Evolutionary conservation across 2,113 vertebrate genomes (phyloP), one percentile per base, ranked within the genome.

Genomic region (Strix aluco): DNA sequence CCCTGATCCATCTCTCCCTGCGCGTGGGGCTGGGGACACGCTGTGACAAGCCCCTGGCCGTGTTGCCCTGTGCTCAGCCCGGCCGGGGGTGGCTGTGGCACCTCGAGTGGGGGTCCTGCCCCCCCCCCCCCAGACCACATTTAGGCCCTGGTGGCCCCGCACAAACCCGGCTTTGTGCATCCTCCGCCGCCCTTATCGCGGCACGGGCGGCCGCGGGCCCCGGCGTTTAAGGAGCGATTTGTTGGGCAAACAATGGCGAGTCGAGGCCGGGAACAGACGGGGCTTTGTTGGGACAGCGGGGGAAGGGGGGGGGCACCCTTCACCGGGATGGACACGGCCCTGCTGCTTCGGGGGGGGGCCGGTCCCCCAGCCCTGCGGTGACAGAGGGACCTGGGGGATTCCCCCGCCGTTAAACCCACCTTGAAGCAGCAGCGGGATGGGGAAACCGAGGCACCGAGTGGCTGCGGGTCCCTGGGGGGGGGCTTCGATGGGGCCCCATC

Each of bases 1-100:
- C 49, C 72, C 85, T 0, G 4, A 0, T 1, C n/a, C 3, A 0
- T 13, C 57, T 42, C 18, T 30, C 13, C 27, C 65, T 0, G 2
- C 9, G 6, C 22, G 36, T 32, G 49, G 69, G 42, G 52, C 32
- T 30, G 51, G 40, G 54, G 74, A 26, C 8, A 3, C 1, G 15
- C 55, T 10, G 29, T 3, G 42, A 3, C 0, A 1, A 15, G 1
- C 29, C 36, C 52, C 3, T 21, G 69, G 21, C 12, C 13, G 30
- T 10, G 57, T 30, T 44, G 9, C 62, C 30, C 18, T 32, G 61
- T 10, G 63, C 85, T 34, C 71, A 15, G 57, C 90, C 72, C 5
- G 4, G 40, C 52, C 34, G 36, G 40, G 63, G 63, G 52, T 15
- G 32, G 23, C 75, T 1, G 13, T 14, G n/a, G 51, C 20, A 4